Conservation (phyloP, 2,113 vertebrate species). For the Tragelaphus imberbis region DNA sequence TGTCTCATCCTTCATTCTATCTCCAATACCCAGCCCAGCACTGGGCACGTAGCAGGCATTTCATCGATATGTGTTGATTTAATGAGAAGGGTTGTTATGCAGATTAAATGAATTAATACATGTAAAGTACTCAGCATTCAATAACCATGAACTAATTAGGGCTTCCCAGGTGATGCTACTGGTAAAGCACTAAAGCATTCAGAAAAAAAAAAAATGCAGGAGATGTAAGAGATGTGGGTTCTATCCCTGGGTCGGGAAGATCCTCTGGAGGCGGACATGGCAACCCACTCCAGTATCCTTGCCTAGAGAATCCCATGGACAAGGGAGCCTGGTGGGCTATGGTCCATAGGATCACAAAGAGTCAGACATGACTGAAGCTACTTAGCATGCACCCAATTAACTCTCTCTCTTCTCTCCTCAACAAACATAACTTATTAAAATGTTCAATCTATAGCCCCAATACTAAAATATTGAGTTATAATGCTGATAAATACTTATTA, state of each 20-base stretch:
- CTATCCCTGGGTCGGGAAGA: neutral
- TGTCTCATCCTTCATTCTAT: neutral
- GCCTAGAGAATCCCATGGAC: neutral
- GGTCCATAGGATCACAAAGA: neutral
- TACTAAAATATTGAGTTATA: neutral
- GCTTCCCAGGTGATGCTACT: neutral
- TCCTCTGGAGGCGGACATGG: neutral
- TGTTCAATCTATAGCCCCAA: neutral
- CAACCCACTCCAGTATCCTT: neutral
- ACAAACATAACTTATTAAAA: conserved; percentile 23
- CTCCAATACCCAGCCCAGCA: neutral
- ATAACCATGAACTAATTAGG: neutral
- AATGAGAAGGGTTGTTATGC: neutral
- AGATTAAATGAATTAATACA: neutral
- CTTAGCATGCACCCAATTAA: neutral
- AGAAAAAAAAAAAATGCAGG: neutral
- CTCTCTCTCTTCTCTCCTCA: neutral
- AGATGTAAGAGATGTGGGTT: neutral
- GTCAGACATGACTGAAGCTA: neutral
- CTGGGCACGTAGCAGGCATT: neutral
- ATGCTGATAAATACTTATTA: neutral
- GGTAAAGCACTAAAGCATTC: neutral
- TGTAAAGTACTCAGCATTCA: neutral
- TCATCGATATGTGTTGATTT: neutral
- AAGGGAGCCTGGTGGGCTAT: neutral